Percentiles rank a stretch among this genome's conserved stretches.
These are phyloP conservation scores for Embiotoca jacksoni DNA, from an alignment of 2,113 vertebrate genomes.

Conservation along the genomic window DNA sequence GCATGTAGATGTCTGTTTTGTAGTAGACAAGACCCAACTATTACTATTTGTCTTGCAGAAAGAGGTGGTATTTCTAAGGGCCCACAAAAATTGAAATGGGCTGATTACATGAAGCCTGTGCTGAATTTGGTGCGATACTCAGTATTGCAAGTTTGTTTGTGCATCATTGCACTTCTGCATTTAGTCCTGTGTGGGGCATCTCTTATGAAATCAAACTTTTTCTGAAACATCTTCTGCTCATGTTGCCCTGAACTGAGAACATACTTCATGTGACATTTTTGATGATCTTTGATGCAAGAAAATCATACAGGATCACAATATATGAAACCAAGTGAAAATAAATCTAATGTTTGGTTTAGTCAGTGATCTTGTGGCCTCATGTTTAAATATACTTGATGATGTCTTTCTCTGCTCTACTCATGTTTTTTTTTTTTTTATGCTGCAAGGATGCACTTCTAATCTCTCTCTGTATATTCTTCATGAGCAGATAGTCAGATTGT, in stretches of 20 bases:
- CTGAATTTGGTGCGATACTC: slow-evolving; percentile 2
- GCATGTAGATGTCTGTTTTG: slow-evolving; percentile 8
- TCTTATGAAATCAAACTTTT: slow-evolving; percentile 23
- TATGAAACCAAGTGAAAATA: slow-evolving; percentile 23
- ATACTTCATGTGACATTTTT: not conserved
- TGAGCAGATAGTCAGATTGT: slow-evolving; percentile 49
- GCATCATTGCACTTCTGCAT: slow-evolving; percentile 28
- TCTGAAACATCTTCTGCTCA: slow-evolving; percentile 12
- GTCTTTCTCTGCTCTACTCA: slow-evolving; percentile 6
- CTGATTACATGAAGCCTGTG: slow-evolving; percentile 15
- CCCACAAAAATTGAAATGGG: not conserved
- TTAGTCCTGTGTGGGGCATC: slow-evolving; percentile 10
- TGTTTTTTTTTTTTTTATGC: slow-evolving; percentile 18
- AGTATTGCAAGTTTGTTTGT: slow-evolving; percentile 27
- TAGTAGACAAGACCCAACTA: not conserved
- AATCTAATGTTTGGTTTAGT: slow-evolving; percentile 25
- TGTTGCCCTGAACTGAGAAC: not conserved
- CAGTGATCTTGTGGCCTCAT: not conserved
- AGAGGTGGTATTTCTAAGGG: slow-evolving; percentile 8
- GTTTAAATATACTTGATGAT: slow-evolving; percentile 25
- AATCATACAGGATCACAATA: slow-evolving; percentile 39
- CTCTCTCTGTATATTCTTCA: slow-evolving; percentile 23
- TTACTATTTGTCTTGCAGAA: not conserved
- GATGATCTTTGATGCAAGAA: slow-evolving; percentile 2
- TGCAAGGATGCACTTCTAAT: slow-evolving; percentile 34